Evolutionary conservation across 2,888 invertebrate species (phyloP).

Genomic region (Nemapogon koenigi): DNA sequence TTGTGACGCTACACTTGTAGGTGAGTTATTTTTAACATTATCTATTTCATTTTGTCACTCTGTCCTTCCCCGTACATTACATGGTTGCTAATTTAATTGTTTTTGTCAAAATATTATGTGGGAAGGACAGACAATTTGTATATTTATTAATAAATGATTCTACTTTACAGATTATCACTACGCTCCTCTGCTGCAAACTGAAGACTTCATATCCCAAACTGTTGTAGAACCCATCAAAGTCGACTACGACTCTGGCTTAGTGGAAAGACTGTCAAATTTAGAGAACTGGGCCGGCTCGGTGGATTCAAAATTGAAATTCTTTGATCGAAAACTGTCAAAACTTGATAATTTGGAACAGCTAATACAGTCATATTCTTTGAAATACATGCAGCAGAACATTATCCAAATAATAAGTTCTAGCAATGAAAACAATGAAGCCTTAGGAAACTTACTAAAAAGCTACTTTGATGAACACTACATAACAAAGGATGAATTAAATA

Average conservation of each 20-base stretch:
- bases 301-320: slow-evolving; percentile 56
- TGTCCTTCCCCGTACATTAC: slow-evolving; percentile 71
- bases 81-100: slow-evolving; percentile 21
- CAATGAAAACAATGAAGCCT: slow-evolving; percentile 30
- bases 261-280: slow-evolving; percentile 41
- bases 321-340: slow-evolving; percentile 60
- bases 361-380: slow-evolving; percentile 61
- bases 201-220: no score
- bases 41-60: slow-evolving; percentile 40
- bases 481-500: slow-evolving; percentile 68
- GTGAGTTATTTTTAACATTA: slow-evolving; percentile 46
- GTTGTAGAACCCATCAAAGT: no score
- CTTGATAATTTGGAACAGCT: slow-evolving; percentile 47
- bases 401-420: slow-evolving; percentile 57
- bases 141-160: slow-evolving; percentile 14
- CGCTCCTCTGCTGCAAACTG: slow-evolving; percentile 4
- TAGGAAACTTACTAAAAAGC: slow-evolving; percentile 58
- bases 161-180: slow-evolving; percentile 44
- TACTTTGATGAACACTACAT: slow-evolving; percentile 68
- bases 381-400: slow-evolving; percentile 59
- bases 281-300: slow-evolving; percentile 57
- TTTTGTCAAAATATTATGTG: slow-evolving; percentile 28
- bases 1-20: slow-evolving; percentile 51
- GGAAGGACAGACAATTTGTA: slow-evolving; percentile 51
- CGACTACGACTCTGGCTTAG: slow-evolving; percentile 32